Base-by-base conservation (phyloP, 2,888 invertebrate genomes). In the Drosophila merina region DNA sequence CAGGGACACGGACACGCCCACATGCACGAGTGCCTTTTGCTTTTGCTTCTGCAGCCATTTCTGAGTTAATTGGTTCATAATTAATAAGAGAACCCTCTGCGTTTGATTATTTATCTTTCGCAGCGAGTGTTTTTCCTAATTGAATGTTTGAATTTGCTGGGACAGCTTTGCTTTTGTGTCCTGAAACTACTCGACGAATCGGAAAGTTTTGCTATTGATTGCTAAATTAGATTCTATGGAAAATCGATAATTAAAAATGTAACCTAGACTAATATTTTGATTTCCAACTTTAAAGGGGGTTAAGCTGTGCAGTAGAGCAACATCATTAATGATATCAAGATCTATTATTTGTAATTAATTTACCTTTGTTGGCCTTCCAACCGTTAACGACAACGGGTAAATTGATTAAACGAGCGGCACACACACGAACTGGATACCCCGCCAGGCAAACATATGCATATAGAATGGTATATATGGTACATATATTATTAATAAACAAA, bases 61-160 rank as follows among this genome's bases (percentile, higher is more conserved):
- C 47, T 55, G 31, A 64, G 64, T 84, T 88, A 82, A 88, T 88
- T 82, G 86, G 85, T 78, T 75, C 67, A 86, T 86, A 80, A 84
- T 86, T 80, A 80, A 84, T 80, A 72, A 52, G 69, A 54, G 52
- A 54, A 59, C 36, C 57, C 26, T 59, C 74, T 25, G 44, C 66
- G 51, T 79, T 64, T 76, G 71, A 79, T 70, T 83, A 74, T 80
- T 67, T 49, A 50, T 72, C 69, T 75, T 72, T 62, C 66, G 75
- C 49, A 36, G 45, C 45, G 45, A 42, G 25, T 59, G 36, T 51
- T 38, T 36, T 76, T 86, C 77, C 64, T 72, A 76, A 86, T 88
- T 81, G 77, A 88, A 79, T 72, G 55, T 69, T 48, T 79, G 66
- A 66, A 36, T 36, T 36, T 1, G n/a, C 36, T n/a, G n/a, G 36